Evolutionary conservation across 1,140 invertebrate genomes (phyloP).

Genomic region (Glossosoma conforme): DNA sequence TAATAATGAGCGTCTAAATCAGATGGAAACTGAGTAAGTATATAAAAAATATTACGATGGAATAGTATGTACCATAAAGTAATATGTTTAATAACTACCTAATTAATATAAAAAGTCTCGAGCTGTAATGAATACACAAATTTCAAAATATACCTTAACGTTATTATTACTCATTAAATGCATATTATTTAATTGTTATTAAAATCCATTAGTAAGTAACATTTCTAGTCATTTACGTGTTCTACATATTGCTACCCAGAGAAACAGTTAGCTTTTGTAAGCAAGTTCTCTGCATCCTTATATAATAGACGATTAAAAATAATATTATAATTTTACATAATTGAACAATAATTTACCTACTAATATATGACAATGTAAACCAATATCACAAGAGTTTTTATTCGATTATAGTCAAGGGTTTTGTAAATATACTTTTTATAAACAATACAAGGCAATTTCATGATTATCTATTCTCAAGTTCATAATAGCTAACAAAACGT

Average conservation of each 20-base stretch:
- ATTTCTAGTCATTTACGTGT: not conserved
- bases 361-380: constrained; percentile 23
- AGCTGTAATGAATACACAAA: too few relatives aligned
- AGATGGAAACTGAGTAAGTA: too few relatives aligned
- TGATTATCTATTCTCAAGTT: constrained; percentile 27
- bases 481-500: constrained; percentile 14
- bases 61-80: too few relatives aligned
- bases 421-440: constrained; percentile 28
- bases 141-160: too few relatives aligned
- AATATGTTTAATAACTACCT: too few relatives aligned
- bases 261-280: not conserved
- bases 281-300: not conserved
- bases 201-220: not conserved
- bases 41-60: too few relatives aligned
- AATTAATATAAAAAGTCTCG: too few relatives aligned
- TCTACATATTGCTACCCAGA: constrained; percentile 3
- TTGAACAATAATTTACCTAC: constrained; percentile 20
- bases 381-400: constrained; percentile 27
- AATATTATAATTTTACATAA: constrained; percentile 13
- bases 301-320: not conserved
- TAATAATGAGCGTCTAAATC: too few relatives aligned
- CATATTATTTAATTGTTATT: not conserved
- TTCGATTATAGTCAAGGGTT: constrained; percentile 25
- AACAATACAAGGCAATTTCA: constrained; percentile 29
- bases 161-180: not conserved